phyloP scores from a whole-genome alignment of 2,113 vertebrate genomes.

The Lichenostomus cassidix region DNA sequence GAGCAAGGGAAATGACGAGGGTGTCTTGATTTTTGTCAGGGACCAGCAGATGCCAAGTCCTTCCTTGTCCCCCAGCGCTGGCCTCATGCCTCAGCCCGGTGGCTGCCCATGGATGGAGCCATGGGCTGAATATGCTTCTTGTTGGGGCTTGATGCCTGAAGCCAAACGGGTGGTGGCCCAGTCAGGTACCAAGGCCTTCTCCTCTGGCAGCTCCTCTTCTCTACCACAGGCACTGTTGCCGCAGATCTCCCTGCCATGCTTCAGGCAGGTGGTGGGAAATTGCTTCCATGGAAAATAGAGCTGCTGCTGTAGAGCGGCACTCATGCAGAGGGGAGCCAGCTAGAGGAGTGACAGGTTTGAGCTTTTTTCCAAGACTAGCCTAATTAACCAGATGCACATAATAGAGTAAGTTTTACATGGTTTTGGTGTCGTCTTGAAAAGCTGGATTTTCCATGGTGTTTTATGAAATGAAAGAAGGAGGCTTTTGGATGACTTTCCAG shows the following conservation, averaged over 20 bases:
- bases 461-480: neutral
- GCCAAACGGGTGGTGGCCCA: accelerated
- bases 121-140: accelerated
- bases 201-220: accelerated
- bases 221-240: neutral
- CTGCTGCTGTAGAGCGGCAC: neutral
- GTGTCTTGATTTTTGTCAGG: neutral
- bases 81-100: accelerated
- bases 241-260: accelerated
- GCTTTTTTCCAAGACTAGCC: neutral
- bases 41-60: neutral
- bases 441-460: neutral
- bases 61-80: neutral
- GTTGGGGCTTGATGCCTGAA: neutral
- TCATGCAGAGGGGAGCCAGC: accelerated
- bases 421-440: neutral
- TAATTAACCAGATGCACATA: neutral
- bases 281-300: neutral
- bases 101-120: neutral
- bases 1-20: neutral
- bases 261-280: accelerated
- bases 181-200: neutral
- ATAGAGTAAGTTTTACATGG: neutral
- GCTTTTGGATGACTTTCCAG: neutral
- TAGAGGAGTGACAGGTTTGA: neutral